Conservation (phyloP, 53 echinoderm and acorn worm species). For the Luidia sarsii region DNA sequence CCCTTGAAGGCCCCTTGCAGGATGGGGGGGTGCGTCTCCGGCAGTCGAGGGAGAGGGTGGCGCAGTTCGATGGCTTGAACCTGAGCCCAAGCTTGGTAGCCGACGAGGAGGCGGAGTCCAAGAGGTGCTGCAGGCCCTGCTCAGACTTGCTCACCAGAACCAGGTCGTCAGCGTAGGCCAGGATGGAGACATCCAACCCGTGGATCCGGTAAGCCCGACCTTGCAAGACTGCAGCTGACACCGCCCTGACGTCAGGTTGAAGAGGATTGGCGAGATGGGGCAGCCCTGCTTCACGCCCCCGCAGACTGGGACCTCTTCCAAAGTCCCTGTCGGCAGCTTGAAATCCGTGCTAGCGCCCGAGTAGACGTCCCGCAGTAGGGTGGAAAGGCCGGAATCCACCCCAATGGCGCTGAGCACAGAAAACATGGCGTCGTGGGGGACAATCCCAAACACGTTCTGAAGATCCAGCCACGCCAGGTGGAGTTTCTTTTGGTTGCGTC, state of each 20-base stretch:
- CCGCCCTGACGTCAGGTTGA: conserved; percentile 38
- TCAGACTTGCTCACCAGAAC: not conserved
- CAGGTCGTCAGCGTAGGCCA: conserved; percentile 28
- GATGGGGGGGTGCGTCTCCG: not conserved
- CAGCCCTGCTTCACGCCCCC: conserved; percentile 44
- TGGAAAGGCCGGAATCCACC: not conserved
- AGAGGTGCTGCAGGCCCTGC: not conserved
- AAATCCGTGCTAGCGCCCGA: conserved; percentile 10
- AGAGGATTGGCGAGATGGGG: conserved; percentile 40
- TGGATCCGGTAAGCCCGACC: not conserved
- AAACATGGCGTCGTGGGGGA: conserved; percentile 32
- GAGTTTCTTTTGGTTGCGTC: conserved; percentile 2
- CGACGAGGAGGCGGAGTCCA: not conserved
- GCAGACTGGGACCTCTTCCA: not conserved
- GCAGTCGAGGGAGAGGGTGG: not conserved
- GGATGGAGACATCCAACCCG: not conserved
- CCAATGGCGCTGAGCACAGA: conserved; percentile 17
- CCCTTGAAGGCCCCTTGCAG: not conserved
- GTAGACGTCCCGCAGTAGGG: conserved; percentile 16
- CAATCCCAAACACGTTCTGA: conserved; percentile 39
- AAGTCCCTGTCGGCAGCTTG: not conserved
- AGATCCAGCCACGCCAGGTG: conserved; percentile 40
- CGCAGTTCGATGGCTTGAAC: conserved; percentile 22
- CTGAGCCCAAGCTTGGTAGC: conserved; percentile 20
- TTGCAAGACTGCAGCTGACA: not conserved